These are phyloP conservation scores for Orbicella faveolata DNA, from an alignment of 64 coral and sea anemone species.

Conservation along the genomic window DNA sequence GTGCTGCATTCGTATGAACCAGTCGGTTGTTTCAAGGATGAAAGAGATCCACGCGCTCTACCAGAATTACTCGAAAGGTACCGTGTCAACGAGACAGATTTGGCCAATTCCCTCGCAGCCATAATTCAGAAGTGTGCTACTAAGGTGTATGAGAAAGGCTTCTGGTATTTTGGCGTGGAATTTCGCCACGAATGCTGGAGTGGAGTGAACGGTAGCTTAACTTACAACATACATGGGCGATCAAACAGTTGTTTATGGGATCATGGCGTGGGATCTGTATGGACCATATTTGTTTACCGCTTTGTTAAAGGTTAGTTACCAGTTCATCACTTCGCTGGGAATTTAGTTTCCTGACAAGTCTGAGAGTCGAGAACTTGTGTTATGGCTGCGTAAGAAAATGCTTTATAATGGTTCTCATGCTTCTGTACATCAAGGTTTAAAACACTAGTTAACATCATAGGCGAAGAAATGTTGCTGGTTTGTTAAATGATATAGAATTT, in stretches of 20 bases:
- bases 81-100: neutral
- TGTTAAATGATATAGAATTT: no score
- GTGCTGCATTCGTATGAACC: neutral
- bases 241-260: neutral
- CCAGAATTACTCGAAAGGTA: neutral
- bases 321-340: neutral
- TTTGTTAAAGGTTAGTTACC: neutral
- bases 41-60: neutral
- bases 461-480: no score
- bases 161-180: conserved; percentile 1
- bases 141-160: neutral
- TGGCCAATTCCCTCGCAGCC: neutral
- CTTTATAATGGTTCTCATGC: no score
- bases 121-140: neutral
- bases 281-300: neutral
- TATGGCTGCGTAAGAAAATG: no score
- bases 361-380: no score
- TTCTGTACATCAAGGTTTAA: no score
- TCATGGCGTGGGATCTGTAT: neutral
- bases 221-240: neutral
- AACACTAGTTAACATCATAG: no score
- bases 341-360: neutral
- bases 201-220: neutral
- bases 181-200: neutral
- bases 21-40: neutral